Evolutionary conservation across 1,140 invertebrate genomes (phyloP), one percentile per base, ranked within the genome.

Genomic region (Drosophila funebris): DNA sequence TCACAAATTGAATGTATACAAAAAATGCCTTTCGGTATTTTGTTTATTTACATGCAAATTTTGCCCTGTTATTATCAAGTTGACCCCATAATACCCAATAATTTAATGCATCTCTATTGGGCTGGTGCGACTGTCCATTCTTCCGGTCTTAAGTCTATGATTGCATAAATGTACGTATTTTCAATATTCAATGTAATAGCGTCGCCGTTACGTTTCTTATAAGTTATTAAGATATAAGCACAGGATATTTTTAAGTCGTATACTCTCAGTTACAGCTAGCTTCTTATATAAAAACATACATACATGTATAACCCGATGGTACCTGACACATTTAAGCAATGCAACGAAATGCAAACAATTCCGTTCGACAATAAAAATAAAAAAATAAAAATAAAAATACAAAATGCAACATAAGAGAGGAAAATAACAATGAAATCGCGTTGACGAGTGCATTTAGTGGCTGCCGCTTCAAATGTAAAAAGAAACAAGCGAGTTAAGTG

Each of bases 291-390:
- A 27, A 14, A 29, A 29, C 2, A 20, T 44, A 11, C 11, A 29
- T 13, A 11, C 22, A 33, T 20, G 27, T 54, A 24, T 0, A 8
- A 18, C 24, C 5, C 43, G 33, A 68, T 68, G 64, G 44, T 60
- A 50, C 33, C 43, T 50, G 56, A 68, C 54, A 60, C 56, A 62
- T 52, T 61, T 44, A 27, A 61, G 57, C 66, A 53, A 29, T 14
- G 24, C 36, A 69, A 44, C 57, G 66, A 62, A 60, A 43, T 52
- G 46, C 57, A 44, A 61, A 18, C 66, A 53, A 69, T 61, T 62
- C 57, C 11, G 36, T 20, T 3, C 46, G 57, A 62, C 66, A 69
- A 14, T 53, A 18, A 46, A 18, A 33, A 46, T 18, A 44, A 18
- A 4, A 14, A 20, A 20, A 46, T 24, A 24, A 52, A 39, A 44